Evolutionary conservation across 1,140 invertebrate species (phyloP).

Genomic region (Rhyacophila brunnea): DNA sequence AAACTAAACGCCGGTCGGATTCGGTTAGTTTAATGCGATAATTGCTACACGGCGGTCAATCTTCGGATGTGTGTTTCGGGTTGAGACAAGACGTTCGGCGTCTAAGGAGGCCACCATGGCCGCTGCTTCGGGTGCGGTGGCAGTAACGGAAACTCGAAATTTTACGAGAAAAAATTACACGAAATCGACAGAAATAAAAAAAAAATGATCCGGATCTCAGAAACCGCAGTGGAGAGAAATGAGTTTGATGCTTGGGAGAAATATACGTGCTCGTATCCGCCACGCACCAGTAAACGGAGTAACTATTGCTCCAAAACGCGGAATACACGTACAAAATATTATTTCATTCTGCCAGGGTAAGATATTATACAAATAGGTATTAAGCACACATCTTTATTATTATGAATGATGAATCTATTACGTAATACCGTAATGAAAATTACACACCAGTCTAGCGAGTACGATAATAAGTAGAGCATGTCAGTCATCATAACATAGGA

Average conservation of each 20-base stretch:
- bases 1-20: constrained; percentile 19
- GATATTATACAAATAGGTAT: too few relatives aligned
- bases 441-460: too few relatives aligned
- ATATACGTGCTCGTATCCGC: constrained; percentile 1
- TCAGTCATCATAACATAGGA: too few relatives aligned
- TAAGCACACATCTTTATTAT: too few relatives aligned
- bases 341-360: not conserved
- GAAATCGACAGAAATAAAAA: constrained; percentile 20
- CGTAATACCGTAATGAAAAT: too few relatives aligned
- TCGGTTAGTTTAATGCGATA: constrained; percentile 19
- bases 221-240: constrained; percentile 18
- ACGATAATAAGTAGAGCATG: too few relatives aligned
- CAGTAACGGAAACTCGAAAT: constrained; percentile 18
- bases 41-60: constrained; percentile 17
- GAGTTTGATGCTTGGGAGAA: constrained; percentile 1
- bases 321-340: not conserved
- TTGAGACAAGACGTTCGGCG: constrained; percentile 14
- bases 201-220: constrained; percentile 19
- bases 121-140: constrained; percentile 2
- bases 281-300: constrained; percentile 28
- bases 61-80: not conserved
- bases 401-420: too few relatives aligned
- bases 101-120: constrained; percentile 11
- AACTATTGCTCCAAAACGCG: constrained; percentile 10
- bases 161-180: constrained; percentile 10